phyloP scores from a whole-genome alignment of 2,888 invertebrate genomes.

The Elegia similella region DNA sequence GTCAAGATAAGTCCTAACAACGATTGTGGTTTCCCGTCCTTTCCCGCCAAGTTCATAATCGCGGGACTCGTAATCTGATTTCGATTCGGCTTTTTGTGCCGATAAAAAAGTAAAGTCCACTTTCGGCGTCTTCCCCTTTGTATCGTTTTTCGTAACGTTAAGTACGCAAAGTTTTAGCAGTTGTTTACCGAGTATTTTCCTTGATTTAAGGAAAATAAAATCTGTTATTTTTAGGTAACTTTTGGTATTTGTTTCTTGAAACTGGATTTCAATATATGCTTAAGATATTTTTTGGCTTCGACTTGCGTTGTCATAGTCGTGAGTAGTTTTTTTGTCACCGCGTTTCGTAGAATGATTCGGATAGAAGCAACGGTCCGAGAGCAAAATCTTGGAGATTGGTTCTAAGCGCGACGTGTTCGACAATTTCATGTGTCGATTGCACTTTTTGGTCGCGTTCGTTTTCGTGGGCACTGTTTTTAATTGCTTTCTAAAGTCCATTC shows the following conservation, averaged over 20 bases:
- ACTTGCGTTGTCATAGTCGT: slow-evolving; percentile 32
- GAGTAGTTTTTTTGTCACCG: slow-evolving; percentile 47
- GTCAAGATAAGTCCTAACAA: slow-evolving; percentile 34
- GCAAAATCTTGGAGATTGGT: slow-evolving; percentile 41
- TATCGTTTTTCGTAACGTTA: slow-evolving; percentile 43
- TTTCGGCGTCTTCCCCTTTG: slow-evolving; percentile 50
- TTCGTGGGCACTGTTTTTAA: slow-evolving; percentile 71
- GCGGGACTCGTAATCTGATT: slow-evolving; percentile 69
- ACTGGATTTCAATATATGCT: neutral
- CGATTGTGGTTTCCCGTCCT: slow-evolving; percentile 50
- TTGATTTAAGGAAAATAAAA: slow-evolving; percentile 39
- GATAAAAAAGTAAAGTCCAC: slow-evolving; percentile 60
- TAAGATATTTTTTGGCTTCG: neutral
- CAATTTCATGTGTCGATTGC: slow-evolving; percentile 64
- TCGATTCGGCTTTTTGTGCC: slow-evolving; percentile 70
- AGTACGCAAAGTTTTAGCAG: slow-evolving; percentile 47
- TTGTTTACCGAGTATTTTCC: slow-evolving; percentile 45
- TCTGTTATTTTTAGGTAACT: slow-evolving; percentile 30
- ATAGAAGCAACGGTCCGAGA: slow-evolving; percentile 28
- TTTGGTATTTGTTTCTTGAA: neutral
- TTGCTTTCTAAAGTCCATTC: slow-evolving; percentile 78
- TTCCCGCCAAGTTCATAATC: slow-evolving; percentile 61
- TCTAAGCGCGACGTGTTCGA: slow-evolving; percentile 48
- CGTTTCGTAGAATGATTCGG: slow-evolving; percentile 44
- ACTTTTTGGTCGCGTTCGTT: slow-evolving; percentile 58